phyloP scores from a whole-genome alignment of 2,113 vertebrate genomes.

The Microtus montanus region DNA sequence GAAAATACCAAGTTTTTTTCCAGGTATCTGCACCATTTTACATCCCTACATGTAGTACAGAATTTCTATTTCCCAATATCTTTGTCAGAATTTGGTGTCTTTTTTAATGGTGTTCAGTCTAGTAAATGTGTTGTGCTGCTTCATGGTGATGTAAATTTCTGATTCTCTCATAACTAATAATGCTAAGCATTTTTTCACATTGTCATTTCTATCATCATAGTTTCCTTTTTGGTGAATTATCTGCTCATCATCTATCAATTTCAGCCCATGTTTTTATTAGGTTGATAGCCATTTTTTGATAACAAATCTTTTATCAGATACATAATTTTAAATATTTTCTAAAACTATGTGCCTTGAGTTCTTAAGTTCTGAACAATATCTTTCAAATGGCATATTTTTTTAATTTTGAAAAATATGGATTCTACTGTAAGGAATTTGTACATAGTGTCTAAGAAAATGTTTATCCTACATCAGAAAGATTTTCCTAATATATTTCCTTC shows the following conservation, averaged over 20 bases:
- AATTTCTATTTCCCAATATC: background rate
- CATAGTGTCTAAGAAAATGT: too few relatives aligned
- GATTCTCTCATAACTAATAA: background rate
- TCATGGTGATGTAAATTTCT: background rate
- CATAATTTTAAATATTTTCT: background rate
- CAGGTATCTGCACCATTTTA: background rate
- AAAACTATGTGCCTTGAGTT: background rate
- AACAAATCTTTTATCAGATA: background rate
- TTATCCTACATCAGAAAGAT: too few relatives aligned
- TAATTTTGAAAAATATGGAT: background rate
- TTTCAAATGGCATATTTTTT: slow-evolving; percentile 13
- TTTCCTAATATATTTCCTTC: too few relatives aligned
- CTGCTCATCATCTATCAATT: background rate
- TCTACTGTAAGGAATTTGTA: too few relatives aligned
- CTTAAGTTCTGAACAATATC: background rate
- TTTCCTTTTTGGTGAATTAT: background rate
- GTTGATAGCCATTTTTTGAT: background rate
- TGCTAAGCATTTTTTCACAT: background rate
- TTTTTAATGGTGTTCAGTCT: background rate
- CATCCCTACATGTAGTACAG: background rate
- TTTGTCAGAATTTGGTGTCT: background rate
- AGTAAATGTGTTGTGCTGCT: background rate
- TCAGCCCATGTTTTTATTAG: background rate
- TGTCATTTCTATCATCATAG: background rate
- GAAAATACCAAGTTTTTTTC: background rate